phyloP scores from a whole-genome alignment of 37 sponge, comb jelly and placozoan genomes.

The Theonella swinhoei region DNA sequence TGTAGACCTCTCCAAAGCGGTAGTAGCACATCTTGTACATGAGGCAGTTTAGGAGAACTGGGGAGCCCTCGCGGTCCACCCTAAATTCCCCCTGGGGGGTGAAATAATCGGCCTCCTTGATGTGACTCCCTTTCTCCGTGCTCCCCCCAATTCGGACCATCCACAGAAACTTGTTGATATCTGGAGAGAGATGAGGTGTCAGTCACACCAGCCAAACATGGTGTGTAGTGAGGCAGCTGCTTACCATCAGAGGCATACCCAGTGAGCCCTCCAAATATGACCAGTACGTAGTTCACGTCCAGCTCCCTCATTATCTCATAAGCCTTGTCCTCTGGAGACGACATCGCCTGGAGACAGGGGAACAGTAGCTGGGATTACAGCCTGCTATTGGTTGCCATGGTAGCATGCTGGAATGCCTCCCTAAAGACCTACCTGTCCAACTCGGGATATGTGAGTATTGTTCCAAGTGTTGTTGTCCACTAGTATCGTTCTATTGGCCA shows the following conservation, averaged over 20 bases:
- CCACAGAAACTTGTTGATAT: slow-evolving; percentile 99
- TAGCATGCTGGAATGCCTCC: background rate
- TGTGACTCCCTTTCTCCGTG: slow-evolving; percentile 91
- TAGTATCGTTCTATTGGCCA: slow-evolving; percentile 99
- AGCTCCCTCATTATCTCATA: slow-evolving; percentile 98
- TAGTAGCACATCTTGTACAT: slow-evolving; percentile 99
- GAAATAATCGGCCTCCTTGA: slow-evolving; percentile 96
- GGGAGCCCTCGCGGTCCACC: slow-evolving; percentile 96
- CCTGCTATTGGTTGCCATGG: background rate
- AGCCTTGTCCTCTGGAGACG: slow-evolving; percentile 95
- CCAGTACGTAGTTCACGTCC: slow-evolving; percentile 97
- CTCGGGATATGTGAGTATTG: slow-evolving; percentile 99
- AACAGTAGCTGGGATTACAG: background rate
- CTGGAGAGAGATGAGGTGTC: slow-evolving; percentile 15
- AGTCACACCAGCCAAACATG: too few species aligned
- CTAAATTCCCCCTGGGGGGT: slow-evolving; percentile 95
- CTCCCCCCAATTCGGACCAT: slow-evolving; percentile 99
- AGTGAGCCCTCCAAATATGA: slow-evolving; percentile 97
- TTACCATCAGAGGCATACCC: slow-evolving; percentile 98
- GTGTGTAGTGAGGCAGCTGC: too few species aligned
- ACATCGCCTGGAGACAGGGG: slow-evolving; percentile 81
- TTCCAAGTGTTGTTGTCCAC: slow-evolving; percentile 99
- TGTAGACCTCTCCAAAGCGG: slow-evolving; percentile 93
- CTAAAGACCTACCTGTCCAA: slow-evolving; percentile 76
- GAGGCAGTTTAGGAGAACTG: slow-evolving; percentile 92